Conservation (phyloP, 2,113 vertebrate species). For the Cyphomyrus plagiostoma region DNA sequence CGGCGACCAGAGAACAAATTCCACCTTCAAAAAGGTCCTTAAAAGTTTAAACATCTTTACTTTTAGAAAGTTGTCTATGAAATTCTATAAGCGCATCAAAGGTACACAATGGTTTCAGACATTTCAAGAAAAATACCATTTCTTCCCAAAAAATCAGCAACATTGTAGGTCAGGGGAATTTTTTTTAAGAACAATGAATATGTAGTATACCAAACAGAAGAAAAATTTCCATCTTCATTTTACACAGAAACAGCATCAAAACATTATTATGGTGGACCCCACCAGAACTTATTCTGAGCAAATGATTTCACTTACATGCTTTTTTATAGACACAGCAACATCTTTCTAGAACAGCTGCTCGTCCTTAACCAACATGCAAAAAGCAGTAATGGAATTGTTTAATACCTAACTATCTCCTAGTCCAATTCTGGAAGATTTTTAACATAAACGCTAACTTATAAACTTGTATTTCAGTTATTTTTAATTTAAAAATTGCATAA, state of each 20-base stretch:
- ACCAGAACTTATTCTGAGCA: neutral
- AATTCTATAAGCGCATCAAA: neutral
- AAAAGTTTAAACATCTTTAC: neutral
- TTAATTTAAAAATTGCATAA: neutral
- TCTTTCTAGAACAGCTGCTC: neutral
- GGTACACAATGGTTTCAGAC: neutral
- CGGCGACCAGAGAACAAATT: neutral
- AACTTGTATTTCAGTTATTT: neutral
- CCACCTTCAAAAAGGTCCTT: neutral
- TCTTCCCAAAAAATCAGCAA: neutral
- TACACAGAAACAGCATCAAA: neutral
- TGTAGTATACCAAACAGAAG: neutral
- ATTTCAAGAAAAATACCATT: neutral
- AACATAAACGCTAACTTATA: neutral
- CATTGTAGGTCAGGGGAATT: neutral
- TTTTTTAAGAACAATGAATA: neutral
- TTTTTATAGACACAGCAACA: neutral
- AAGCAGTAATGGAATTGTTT: neutral
- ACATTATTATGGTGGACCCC: neutral
- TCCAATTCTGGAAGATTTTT: constrained; percentile 1
- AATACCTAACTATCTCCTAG: neutral
- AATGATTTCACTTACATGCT: neutral
- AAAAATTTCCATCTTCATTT: neutral
- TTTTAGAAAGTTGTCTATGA: neutral
- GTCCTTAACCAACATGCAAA: neutral